Conservation (phyloP, 2,888 invertebrate species). For the Diaprepes abbreviatus region DNA sequence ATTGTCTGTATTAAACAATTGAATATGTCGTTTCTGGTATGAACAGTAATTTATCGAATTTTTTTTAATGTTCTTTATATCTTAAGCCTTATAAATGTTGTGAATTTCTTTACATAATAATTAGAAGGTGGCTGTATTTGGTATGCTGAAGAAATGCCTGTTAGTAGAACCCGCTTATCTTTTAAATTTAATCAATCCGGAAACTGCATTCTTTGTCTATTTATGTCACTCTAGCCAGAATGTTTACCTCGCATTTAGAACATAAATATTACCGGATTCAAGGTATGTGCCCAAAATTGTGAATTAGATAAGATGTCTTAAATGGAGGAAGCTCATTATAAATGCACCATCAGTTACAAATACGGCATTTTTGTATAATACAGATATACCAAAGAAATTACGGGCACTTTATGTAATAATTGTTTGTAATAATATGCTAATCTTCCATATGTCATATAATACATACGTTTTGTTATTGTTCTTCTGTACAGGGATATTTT, state of each 20-base stretch:
- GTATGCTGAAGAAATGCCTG: constrained; percentile 1
- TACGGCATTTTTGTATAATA: neutral
- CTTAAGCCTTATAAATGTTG: neutral
- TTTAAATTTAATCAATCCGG: neutral
- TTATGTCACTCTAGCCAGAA: neutral
- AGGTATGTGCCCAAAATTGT: neutral
- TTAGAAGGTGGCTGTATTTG: neutral
- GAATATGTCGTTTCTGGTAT: no score
- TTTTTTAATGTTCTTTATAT: no score
- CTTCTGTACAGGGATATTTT: no score
- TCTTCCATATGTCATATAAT: no score
- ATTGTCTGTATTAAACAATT: no score
- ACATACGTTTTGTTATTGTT: no score
- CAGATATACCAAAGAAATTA: no score
- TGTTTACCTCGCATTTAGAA: neutral
- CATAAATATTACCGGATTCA: neutral
- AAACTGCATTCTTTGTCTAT: neutral
- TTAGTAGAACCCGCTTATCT: constrained; percentile 3
- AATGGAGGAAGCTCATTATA: neutral
- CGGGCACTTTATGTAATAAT: no score
- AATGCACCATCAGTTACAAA: neutral
- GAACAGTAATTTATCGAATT: no score
- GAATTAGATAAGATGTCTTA: constrained; percentile 2
- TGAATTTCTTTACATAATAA: neutral
- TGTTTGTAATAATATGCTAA: no score